Evolutionary conservation across 2,113 vertebrate genomes (phyloP).

Genomic region (Poeciliopsis retropinna): DNA sequence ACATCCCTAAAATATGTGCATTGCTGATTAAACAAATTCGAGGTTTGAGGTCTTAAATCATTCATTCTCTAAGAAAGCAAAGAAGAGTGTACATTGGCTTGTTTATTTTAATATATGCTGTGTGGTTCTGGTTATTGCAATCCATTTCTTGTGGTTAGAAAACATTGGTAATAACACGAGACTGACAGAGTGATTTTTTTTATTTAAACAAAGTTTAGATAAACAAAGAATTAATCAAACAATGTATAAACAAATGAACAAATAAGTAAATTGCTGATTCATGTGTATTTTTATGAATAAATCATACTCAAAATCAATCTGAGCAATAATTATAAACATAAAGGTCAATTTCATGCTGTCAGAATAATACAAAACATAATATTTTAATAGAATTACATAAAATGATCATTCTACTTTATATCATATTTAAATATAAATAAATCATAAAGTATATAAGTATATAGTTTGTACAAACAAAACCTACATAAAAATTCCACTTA

Average conservation of each 20-base stretch:
- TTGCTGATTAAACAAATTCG: too few relatives aligned
- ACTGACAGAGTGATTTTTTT: neutral
- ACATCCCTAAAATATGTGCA: too few relatives aligned
- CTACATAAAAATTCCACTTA: neutral
- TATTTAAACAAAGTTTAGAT: neutral
- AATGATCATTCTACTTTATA: too few relatives aligned
- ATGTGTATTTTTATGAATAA: neutral
- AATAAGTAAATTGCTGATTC: neutral
- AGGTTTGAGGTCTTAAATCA: too few relatives aligned
- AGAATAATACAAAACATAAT: too few relatives aligned
- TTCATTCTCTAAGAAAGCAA: too few relatives aligned
- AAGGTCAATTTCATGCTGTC: neutral
- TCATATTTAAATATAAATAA: neutral
- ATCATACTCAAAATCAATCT: neutral
- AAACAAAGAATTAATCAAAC: neutral
- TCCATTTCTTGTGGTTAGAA: too few relatives aligned
- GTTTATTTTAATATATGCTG: too few relatives aligned
- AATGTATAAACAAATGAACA: too few relatives aligned
- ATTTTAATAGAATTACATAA: too few relatives aligned
- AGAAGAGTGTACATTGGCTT: too few relatives aligned
- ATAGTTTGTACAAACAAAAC: too few relatives aligned
- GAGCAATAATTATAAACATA: neutral
- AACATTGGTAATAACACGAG: neutral
- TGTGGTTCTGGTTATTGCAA: neutral
- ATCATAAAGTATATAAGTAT: neutral